Percentiles rank a stretch among this genome's conserved stretches.
Evolutionary conservation across 2,113 vertebrate species (phyloP).

Genomic region (Cottus gobio): DNA sequence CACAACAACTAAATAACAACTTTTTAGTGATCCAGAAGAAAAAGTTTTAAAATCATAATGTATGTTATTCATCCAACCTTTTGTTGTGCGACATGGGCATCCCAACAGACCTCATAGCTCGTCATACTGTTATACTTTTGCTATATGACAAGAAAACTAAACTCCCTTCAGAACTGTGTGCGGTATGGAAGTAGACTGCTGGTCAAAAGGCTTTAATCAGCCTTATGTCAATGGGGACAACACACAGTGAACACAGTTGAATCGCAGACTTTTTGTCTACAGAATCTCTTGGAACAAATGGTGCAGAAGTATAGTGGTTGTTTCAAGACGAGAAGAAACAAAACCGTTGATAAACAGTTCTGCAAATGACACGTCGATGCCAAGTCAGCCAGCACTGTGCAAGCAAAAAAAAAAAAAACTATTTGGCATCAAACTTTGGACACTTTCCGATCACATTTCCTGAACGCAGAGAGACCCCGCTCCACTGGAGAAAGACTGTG

Average conservation of each 20-base stretch:
- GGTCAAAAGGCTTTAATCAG: neutral
- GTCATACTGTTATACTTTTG: neutral
- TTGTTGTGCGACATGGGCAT: neutral
- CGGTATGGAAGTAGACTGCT: neutral
- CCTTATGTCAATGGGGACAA: neutral
- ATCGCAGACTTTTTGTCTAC: neutral
- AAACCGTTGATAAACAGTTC: slow-evolving; percentile 6
- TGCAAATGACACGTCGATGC: slow-evolving; percentile 10
- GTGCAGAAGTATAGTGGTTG: neutral
- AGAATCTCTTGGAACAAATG: slow-evolving; percentile 32
- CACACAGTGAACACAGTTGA: neutral
- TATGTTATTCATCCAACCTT: neutral
- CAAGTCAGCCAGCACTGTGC: slow-evolving; percentile 4
- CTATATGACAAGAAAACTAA: neutral
- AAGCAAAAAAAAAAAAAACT: slow-evolving; percentile 3
- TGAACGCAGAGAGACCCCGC: slow-evolving; percentile 6
- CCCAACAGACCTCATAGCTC: neutral
- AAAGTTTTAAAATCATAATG: neutral
- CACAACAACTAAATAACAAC: too few relatives aligned
- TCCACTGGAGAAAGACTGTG: neutral
- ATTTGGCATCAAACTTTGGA: slow-evolving; percentile 30
- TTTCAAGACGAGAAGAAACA: slow-evolving; percentile 18
- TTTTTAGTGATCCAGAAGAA: neutral
- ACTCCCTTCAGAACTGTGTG: neutral
- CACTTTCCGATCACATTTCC: neutral